A percentile compares a stretch with the other conserved stretches of the same genome.
Evolutionary conservation across 2,113 vertebrate species (phyloP).

Genomic region (Xenotilapia longispinis): DNA sequence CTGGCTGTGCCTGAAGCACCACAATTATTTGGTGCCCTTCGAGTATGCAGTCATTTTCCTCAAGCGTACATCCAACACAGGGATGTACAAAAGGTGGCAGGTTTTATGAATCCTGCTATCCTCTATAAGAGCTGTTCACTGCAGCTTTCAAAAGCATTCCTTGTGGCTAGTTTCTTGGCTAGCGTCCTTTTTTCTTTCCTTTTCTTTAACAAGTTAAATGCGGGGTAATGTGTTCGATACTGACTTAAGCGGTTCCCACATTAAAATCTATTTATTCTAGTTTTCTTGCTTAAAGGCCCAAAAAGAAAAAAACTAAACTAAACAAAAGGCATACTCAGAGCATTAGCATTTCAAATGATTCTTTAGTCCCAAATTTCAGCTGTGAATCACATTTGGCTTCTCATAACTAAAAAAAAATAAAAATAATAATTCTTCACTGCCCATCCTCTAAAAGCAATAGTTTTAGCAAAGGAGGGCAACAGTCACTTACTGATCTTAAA

Average conservation of each 20-base stretch:
- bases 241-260: neutral
- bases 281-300: neutral
- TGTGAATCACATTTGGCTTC: neutral
- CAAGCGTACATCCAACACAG: conserved; percentile 50
- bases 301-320: neutral
- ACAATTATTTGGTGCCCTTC: conserved; percentile 61
- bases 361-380: conserved; percentile 1
- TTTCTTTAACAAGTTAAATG: neutral
- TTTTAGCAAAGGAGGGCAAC: conserved; percentile 13
- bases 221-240: neutral
- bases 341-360: neutral
- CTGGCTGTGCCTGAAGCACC: conserved; percentile 55
- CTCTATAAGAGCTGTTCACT: neutral
- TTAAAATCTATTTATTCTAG: neutral
- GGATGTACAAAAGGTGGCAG: conserved; percentile 53
- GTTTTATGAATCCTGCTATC: conserved; percentile 23
- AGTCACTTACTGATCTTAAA: conserved; percentile 46
- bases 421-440: neutral
- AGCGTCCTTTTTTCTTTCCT: neutral
- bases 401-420: neutral
- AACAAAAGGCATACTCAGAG: neutral
- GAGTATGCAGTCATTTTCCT: conserved; percentile 59
- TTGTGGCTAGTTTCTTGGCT: neutral
- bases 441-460: neutral
- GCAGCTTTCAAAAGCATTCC: conserved; percentile 10